phyloP scores from a whole-genome alignment of 2,888 invertebrate genomes.

The Aphodius sticticus region DNA sequence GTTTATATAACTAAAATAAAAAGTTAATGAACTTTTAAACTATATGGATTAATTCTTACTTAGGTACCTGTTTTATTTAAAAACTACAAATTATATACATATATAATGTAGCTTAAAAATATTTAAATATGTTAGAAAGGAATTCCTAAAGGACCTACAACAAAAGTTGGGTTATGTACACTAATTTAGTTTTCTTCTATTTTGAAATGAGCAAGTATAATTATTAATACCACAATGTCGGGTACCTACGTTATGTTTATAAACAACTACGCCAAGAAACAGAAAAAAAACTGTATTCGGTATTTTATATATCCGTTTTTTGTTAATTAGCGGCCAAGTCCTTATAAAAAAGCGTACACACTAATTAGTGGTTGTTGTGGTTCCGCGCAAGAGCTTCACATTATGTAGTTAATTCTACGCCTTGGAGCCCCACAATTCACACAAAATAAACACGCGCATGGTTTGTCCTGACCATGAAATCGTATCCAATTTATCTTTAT shows the following conservation, averaged over 20 bases:
- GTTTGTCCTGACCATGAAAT: slow-evolving; percentile 21
- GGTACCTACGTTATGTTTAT: neutral
- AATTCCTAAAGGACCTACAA: too few relatives aligned
- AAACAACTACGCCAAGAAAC: neutral
- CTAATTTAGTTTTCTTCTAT: neutral
- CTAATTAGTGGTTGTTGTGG: neutral
- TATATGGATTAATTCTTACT: too few relatives aligned
- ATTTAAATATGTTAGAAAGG: too few relatives aligned
- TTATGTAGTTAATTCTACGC: neutral
- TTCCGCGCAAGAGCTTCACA: neutral
- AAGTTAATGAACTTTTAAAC: too few relatives aligned
- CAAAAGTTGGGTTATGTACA: too few relatives aligned
- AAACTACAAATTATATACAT: too few relatives aligned
- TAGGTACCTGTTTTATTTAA: too few relatives aligned
- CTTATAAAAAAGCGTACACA: neutral
- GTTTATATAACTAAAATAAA: too few relatives aligned
- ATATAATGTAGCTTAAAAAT: too few relatives aligned
- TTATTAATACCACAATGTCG: neutral
- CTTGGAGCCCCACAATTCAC: neutral
- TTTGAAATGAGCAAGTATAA: neutral
- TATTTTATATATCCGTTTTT: slow-evolving; percentile 4
- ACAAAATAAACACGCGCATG: slow-evolving; percentile 4
- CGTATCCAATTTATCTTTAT: slow-evolving; percentile 25
- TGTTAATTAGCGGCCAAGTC: neutral
- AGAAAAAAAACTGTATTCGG: neutral